These are phyloP conservation scores for Acanthosepion esculentum DNA, from an alignment of 2,888 invertebrate species.

Conservation along the genomic window DNA sequence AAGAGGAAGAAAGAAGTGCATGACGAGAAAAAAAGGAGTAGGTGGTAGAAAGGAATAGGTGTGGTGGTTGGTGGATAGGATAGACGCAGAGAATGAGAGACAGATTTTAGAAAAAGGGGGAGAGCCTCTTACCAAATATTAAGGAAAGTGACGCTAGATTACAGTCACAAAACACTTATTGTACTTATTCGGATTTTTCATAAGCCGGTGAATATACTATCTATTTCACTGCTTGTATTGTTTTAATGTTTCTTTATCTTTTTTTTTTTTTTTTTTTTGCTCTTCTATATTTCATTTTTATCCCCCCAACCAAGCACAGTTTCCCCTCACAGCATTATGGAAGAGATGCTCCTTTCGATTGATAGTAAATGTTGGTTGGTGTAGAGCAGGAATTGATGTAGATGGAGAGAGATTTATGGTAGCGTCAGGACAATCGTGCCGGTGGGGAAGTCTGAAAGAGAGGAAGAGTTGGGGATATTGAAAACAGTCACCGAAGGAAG, in stretches of 20 bases:
- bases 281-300: not conserved
- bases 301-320: not conserved
- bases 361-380: not conserved
- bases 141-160: constrained; percentile 33
- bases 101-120: not conserved
- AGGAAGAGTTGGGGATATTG: not conserved
- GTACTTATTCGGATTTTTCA: constrained; percentile 25
- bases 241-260: not conserved
- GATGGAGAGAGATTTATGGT: not conserved
- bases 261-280: not conserved
- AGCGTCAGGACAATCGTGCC: not conserved
- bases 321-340: not conserved
- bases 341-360: not conserved
- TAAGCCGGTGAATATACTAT: not conserved
- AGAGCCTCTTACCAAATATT: constrained; percentile 1
- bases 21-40: not conserved
- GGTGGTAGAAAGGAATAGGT: not conserved
- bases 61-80: not conserved
- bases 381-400: not conserved
- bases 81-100: not conserved
- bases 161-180: not conserved
- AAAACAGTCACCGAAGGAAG: not conserved
- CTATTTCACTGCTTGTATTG: constrained; percentile 18
- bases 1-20: not conserved
- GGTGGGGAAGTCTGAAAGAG: no score